A percentile compares a stretch with the other conserved stretches of the same genome.
Evolutionary conservation across 2,113 vertebrate genomes (phyloP).

Genomic region (Malurus melanocephalus): DNA sequence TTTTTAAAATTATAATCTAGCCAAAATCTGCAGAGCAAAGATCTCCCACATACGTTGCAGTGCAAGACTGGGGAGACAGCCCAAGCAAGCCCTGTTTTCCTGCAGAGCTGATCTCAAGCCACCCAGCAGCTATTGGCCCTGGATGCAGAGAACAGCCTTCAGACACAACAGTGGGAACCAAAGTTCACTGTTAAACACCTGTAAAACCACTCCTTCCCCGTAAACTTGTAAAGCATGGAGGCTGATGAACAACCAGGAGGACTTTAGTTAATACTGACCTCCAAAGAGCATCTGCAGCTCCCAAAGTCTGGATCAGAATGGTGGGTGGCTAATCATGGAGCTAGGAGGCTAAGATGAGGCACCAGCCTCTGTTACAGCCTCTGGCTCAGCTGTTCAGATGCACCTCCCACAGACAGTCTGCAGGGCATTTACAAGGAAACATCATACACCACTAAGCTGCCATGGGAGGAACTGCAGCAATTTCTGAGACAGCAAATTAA

Average conservation of each 20-base stretch:
- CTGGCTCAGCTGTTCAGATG: neutral
- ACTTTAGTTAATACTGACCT: neutral
- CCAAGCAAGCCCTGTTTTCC: neutral
- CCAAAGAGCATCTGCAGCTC: neutral
- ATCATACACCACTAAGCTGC: neutral
- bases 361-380: neutral
- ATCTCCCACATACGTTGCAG: neutral
- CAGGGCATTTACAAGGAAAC: neutral
- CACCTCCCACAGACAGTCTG: neutral
- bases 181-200: neutral
- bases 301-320: rapidly evolving
- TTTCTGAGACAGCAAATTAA: neutral
- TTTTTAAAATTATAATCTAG: neutral
- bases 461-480: neutral
- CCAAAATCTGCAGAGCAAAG: neutral
- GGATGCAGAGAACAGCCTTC: neutral
- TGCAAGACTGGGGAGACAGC: neutral
- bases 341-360: neutral
- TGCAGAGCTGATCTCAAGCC: neutral
- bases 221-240: neutral
- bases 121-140: neutral
- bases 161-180: neutral
- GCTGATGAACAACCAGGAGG: neutral
- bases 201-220: neutral
- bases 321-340: neutral